Evolutionary conservation across 2,888 invertebrate species (phyloP).

Genomic region (Lysandra coridon): DNA sequence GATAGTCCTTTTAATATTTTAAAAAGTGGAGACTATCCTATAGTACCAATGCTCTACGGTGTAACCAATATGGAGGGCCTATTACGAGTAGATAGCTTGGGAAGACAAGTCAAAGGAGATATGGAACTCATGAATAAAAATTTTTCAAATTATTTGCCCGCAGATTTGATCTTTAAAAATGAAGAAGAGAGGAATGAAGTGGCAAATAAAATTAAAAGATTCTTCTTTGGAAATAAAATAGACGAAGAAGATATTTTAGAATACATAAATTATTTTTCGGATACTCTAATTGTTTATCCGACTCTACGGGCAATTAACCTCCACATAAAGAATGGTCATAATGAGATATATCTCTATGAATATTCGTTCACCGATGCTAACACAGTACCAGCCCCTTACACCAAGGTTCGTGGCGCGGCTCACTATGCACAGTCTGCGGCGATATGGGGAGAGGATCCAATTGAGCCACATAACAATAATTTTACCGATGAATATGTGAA

Average conservation of each 20-base stretch:
- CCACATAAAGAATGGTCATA: slow-evolving; percentile 49
- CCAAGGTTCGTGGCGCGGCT: slow-evolving; percentile 40
- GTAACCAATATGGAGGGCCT: slow-evolving; percentile 50
- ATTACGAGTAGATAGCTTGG: slow-evolving; percentile 35
- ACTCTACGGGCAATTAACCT: slow-evolving; percentile 47
- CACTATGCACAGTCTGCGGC: slow-evolving; percentile 35
- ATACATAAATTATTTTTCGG: slow-evolving; percentile 54
- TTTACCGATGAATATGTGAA: slow-evolving; percentile 43
- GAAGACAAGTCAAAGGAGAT: slow-evolving; percentile 17
- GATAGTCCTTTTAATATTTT: slow-evolving; percentile 52
- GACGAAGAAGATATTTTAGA: slow-evolving; percentile 45
- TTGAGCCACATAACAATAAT: neutral
- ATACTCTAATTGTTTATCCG: slow-evolving; percentile 55
- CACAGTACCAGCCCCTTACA: slow-evolving; percentile 44
- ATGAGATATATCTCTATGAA: slow-evolving; percentile 55
- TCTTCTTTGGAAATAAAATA: slow-evolving; percentile 48
- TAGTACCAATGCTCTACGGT: slow-evolving; percentile 55
- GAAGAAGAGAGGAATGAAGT: slow-evolving; percentile 42
- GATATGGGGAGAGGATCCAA: neutral
- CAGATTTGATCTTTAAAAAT: slow-evolving; percentile 22
- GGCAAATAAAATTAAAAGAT: slow-evolving; percentile 38
- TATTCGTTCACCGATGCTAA: slow-evolving; percentile 51
- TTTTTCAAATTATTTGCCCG: slow-evolving; percentile 25
- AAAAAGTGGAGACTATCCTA: slow-evolving; percentile 48
- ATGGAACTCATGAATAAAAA: slow-evolving; percentile 44